Evolutionary conservation across 2,888 invertebrate species (phyloP), one percentile per base, ranked within the genome.

Genomic region (Protodeltote pygarga): DNA sequence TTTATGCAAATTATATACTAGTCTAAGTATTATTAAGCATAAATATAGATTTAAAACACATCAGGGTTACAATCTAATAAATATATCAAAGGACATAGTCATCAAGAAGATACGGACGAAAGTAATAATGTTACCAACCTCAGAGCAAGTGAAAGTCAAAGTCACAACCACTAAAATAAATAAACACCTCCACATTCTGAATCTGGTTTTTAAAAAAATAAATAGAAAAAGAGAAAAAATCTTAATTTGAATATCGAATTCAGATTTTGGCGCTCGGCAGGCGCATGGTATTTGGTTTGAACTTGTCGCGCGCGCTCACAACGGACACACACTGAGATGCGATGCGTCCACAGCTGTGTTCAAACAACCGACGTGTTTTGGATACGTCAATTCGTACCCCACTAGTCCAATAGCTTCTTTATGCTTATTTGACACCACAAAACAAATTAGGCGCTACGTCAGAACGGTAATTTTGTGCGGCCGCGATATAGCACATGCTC

Each of bases 131-230:
- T 39, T 69, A 83, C 88, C 60, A 75, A 90, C 89, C 88, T 87
- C 79, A 25, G 82, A 75, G 69, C 61, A 71, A 77, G 83, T 81
- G 81, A 87, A 86, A 85, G 85, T 82, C 65, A 81, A 66, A 46
- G 75, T 71, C 67, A 83, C 79, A 67, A 81, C 54, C 83, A 89
- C 80, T 59, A 90, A 79, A 71, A 85, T 68, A 63, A 82, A 78
- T 73, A 77, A 73, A 69, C 83, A 85, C 85, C 85, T 87, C 81
- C 83, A 86, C 90, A 90, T 91, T 67, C 67, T 84, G 77, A 63
- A 57, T 69, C 59, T 77, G 71, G 60, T 75, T 71, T 63, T 63
- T n/a, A n/a, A 58, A 64, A 65, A 69, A 75, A 65, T 67, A 65
- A 67, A 69, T 53, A 68, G 73, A 69, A 62, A 75, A 70, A 65